Evolutionary conservation across 2,797 vertebrate species (phyloP).

Genomic region (Dryobates pubescens): DNA sequence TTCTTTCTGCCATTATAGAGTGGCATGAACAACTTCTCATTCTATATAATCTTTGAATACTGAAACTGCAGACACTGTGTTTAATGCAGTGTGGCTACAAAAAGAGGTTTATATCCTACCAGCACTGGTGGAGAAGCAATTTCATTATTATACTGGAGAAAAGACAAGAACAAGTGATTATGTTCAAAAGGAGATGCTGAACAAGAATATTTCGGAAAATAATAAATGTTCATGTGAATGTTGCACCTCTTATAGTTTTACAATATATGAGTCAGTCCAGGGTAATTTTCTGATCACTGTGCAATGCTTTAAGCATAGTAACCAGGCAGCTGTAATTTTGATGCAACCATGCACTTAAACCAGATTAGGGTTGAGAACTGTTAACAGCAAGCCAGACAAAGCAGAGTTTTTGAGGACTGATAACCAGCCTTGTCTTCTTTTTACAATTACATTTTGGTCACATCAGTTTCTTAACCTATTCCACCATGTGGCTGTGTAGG

Average conservation of each 20-base stretch:
- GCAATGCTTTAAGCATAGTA: background rate
- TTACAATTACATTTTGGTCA: rapidly evolving
- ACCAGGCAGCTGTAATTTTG: background rate
- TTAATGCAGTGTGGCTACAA: background rate
- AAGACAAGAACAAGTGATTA: background rate
- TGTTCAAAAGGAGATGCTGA: background rate
- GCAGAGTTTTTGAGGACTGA: background rate
- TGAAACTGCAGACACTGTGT: background rate
- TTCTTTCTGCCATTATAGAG: background rate
- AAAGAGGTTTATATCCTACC: background rate
- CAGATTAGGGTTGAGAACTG: background rate
- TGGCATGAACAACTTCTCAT: background rate
- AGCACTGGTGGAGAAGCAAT: background rate
- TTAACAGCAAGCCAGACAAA: background rate
- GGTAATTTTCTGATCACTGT: too few relatives aligned
- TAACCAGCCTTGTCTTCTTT: background rate
- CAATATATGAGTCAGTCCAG: background rate
- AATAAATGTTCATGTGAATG: background rate
- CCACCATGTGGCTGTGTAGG: rapidly evolving
- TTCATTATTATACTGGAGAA: background rate
- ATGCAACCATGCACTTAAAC: background rate
- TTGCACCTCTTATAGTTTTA: background rate
- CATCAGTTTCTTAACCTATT: background rate
- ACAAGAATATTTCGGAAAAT: background rate
- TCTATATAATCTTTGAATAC: background rate